These are phyloP conservation scores for Acipenser oxyrinchus DNA, from an alignment of 2,797 vertebrate species.

Conservation along the genomic window DNA sequence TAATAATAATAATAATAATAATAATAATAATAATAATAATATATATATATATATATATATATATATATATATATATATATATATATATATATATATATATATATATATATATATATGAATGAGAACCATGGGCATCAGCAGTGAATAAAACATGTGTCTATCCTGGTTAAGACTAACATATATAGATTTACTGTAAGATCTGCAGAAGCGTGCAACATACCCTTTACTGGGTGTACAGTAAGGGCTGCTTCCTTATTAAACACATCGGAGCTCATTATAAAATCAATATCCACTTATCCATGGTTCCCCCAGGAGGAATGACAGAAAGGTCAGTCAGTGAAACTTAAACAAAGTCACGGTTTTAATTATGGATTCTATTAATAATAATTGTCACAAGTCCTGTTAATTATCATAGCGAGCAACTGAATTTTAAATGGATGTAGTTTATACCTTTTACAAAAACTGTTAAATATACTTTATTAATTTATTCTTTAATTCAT, in stretches of 20 bases:
- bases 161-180: no score
- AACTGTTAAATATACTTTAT: conserved; percentile 11
- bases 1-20: no score
- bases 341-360: conserved; percentile 78
- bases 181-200: no score
- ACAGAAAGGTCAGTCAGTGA: conserved; percentile 71
- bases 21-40: no score
- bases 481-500: background rate
- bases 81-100: no score
- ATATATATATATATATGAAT: no score
- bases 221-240: conserved; percentile 36
- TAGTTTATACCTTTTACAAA: conserved; percentile 26
- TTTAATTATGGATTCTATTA: conserved; percentile 86
- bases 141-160: no score
- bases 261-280: conserved; percentile 86
- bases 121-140: no score
- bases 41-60: no score
- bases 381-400: conserved; percentile 73
- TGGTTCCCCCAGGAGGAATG: conserved; percentile 66
- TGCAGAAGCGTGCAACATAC: no score
- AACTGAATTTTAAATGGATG: conserved; percentile 22
- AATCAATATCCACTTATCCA: conserved; percentile 85
- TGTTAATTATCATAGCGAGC: conserved; percentile 64
- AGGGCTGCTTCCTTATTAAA: conserved; percentile 65
- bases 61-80: no score